Conservation (phyloP, 2,113 vertebrate genomes). For the Phaethon lepturus region DNA sequence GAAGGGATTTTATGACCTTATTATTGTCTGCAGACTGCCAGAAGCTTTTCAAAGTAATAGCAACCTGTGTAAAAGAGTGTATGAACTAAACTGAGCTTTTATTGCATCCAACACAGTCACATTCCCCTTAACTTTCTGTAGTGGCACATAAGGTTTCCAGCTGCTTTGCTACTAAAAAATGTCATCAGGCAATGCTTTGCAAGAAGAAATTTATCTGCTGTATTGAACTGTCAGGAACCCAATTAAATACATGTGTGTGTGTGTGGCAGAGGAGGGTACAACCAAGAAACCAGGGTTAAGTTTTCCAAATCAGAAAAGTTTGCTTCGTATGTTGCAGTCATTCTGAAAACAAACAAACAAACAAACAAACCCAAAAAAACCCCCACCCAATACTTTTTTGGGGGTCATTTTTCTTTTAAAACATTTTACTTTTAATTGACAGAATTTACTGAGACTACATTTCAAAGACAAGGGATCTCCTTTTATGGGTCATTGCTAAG, state of each 20-base stretch:
- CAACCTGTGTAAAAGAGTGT: constrained; percentile 68
- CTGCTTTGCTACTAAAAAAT: not conserved
- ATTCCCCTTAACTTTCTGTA: not conserved
- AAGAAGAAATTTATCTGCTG: constrained; percentile 49
- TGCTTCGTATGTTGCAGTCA: not conserved
- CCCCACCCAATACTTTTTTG: not conserved
- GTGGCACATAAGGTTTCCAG: constrained; percentile 45
- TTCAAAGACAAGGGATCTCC: not conserved
- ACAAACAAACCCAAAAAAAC: not conserved
- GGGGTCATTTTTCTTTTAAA: not conserved
- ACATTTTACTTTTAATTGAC: not conserved
- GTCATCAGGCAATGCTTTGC: not conserved
- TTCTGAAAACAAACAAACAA: not conserved
- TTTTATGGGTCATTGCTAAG: not conserved
- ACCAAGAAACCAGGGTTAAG: constrained; percentile 21
- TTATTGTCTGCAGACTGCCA: constrained; percentile 73
- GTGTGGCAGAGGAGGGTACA: not conserved
- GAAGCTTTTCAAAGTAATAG: constrained; percentile 75
- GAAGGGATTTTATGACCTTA: constrained; percentile 66
- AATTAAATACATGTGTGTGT: not conserved
- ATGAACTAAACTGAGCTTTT: constrained; percentile 71
- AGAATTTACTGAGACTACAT: not conserved
- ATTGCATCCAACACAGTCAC: constrained; percentile 42
- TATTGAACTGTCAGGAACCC: constrained; percentile 16
- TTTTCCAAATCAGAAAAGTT: constrained; percentile 18